Percentiles rank a stretch among this genome's conserved stretches.
Evolutionary conservation across 2,888 invertebrate species (phyloP).

Genomic region (Campaea margaritaria): DNA sequence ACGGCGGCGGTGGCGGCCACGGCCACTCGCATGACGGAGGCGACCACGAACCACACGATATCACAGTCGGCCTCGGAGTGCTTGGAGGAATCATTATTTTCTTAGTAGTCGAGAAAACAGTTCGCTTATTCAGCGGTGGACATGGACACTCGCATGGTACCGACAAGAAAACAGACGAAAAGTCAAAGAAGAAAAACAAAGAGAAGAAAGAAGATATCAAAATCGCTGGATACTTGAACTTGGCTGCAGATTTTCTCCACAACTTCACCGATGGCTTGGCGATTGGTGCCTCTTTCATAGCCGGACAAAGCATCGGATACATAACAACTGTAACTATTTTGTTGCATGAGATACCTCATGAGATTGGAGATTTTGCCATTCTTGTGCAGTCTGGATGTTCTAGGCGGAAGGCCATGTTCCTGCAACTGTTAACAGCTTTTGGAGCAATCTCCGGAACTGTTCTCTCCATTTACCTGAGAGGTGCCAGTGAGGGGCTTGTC

Average conservation of each 20-base stretch:
- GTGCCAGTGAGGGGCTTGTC: constrained; percentile 88
- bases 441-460: constrained; percentile 97
- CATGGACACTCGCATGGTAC: constrained; percentile 90
- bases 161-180: constrained; percentile 74
- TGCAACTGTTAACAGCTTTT: constrained; percentile 97
- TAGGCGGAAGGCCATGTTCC: constrained; percentile 95
- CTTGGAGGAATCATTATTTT: constrained; percentile 97
- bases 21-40: constrained; percentile 82
- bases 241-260: constrained; percentile 99
- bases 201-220: constrained; percentile 78
- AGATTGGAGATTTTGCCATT: constrained; percentile 99
- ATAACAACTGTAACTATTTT: constrained; percentile 98
- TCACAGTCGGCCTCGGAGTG: constrained; percentile 97
- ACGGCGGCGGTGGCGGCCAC: constrained; percentile 76
- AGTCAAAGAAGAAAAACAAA: constrained; percentile 68
- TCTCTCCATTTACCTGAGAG: constrained; percentile 93
- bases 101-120: constrained; percentile 96
- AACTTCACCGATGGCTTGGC: constrained; percentile 99
- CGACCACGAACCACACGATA: constrained; percentile 88
- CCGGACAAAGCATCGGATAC: constrained; percentile 93
- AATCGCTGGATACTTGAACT: constrained; percentile 94
- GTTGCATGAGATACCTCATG: constrained; percentile 99
- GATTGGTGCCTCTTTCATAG: constrained; percentile 98
- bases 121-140: constrained; percentile 93
- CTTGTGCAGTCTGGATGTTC: constrained; percentile 98